phyloP scores from a whole-genome alignment of 2,797 vertebrate species.

The Ibycter americanus region DNA sequence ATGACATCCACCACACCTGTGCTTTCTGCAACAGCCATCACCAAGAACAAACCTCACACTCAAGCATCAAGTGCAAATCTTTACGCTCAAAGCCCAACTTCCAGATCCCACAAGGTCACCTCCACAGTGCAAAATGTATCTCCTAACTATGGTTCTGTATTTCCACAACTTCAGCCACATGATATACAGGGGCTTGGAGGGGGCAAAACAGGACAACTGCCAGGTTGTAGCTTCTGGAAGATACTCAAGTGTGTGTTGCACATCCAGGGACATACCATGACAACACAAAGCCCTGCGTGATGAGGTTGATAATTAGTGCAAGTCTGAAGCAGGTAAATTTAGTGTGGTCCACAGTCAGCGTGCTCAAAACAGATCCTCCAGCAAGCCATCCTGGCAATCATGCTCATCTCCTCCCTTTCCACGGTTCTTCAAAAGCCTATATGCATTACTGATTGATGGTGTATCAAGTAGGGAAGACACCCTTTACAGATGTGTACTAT shows the following conservation, averaged over 20 bases:
- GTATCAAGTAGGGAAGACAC: accelerated
- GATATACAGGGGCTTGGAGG: accelerated
- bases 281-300: conserved; percentile 32
- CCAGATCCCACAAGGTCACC: accelerated
- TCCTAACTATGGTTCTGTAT: background rate
- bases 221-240: background rate
- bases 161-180: background rate
- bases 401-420: accelerated
- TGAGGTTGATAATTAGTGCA: background rate
- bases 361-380: background rate
- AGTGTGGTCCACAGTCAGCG: conserved; percentile 21
- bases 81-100: background rate
- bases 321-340: conserved; percentile 45
- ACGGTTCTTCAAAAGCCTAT: accelerated
- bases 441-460: accelerated
- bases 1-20: accelerated
- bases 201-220: no score
- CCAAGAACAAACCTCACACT: background rate
- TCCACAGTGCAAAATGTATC: accelerated
- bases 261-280: conserved; percentile 30
- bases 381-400: background rate
- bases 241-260: background rate
- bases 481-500: accelerated
- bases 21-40: background rate
- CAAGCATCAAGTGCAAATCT: accelerated